Percentiles rank a stretch among this genome's conserved stretches.
Evolutionary conservation across 2,113 vertebrate genomes (phyloP).

Genomic region (Peromyscus maniculatus): DNA sequence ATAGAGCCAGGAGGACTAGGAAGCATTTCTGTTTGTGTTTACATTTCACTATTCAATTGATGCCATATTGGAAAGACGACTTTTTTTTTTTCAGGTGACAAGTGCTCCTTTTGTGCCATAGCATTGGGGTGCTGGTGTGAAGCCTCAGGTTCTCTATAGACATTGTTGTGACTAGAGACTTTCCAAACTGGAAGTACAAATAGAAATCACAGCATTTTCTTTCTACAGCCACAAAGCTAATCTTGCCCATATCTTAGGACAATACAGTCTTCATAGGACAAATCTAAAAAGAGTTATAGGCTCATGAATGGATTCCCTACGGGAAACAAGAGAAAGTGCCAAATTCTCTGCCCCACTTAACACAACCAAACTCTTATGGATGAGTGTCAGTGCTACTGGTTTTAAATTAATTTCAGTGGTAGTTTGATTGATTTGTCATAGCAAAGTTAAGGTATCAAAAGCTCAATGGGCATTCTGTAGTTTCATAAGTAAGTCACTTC

Average conservation of each 20-base stretch:
- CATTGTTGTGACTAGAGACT: background rate
- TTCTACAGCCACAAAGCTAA: background rate
- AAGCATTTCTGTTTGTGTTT: background rate
- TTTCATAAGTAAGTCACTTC: background rate
- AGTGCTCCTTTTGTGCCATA: background rate
- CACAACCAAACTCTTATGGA: background rate
- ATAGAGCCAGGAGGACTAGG: background rate
- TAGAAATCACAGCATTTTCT: background rate
- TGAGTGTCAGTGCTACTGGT: background rate
- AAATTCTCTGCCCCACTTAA: background rate
- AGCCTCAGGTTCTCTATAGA: background rate
- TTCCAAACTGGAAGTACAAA: background rate
- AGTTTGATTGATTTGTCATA: conserved; percentile 6
- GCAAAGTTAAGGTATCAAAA: background rate
- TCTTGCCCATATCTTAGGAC: background rate
- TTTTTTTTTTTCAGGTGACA: background rate
- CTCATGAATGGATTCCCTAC: background rate
- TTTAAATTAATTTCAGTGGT: background rate
- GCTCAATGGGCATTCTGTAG: background rate
- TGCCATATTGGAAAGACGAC: background rate
- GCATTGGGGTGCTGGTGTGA: background rate
- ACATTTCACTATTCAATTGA: background rate
- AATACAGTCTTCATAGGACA: background rate
- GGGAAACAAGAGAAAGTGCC: background rate
- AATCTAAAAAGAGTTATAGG: background rate